Conservation (phyloP, 2,888 invertebrate species). For the Tenthredo mesomela region DNA sequence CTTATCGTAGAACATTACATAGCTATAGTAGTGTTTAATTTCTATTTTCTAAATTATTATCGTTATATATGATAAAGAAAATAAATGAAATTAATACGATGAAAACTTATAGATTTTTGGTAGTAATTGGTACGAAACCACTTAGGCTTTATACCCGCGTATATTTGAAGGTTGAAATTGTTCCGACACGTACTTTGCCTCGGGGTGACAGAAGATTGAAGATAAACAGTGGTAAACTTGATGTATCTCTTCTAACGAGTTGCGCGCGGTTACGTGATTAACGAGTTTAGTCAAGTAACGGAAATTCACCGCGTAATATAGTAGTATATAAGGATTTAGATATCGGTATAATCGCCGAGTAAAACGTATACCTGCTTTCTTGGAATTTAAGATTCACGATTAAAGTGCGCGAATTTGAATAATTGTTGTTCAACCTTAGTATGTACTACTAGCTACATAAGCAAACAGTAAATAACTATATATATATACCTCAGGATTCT, state of each 20-base stretch:
- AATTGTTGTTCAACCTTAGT: background rate
- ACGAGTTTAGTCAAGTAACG: background rate
- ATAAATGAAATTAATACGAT: background rate
- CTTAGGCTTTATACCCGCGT: background rate
- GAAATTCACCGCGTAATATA: background rate
- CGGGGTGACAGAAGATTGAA: constrained; percentile 36
- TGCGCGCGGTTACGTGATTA: constrained; percentile 29
- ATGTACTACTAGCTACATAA: background rate
- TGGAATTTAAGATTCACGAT: background rate
- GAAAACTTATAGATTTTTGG: background rate
- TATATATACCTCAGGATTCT: background rate
- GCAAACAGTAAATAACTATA: background rate
- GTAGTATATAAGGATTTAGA: background rate
- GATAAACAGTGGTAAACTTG: constrained; percentile 18
- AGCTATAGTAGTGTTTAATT: background rate
- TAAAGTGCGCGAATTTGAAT: background rate
- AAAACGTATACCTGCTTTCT: background rate
- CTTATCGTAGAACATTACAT: background rate
- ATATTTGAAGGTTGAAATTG: background rate
- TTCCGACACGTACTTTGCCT: constrained; percentile 12
- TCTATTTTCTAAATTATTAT: background rate
- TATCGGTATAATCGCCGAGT: background rate
- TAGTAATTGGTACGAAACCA: background rate
- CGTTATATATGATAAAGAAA: background rate
- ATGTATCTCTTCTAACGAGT: constrained; percentile 26